A percentile compares a stretch with the other conserved stretches of the same genome.
Evolutionary conservation across 2,113 vertebrate genomes (phyloP).

Genomic region (Diadophis punctatus): DNA sequence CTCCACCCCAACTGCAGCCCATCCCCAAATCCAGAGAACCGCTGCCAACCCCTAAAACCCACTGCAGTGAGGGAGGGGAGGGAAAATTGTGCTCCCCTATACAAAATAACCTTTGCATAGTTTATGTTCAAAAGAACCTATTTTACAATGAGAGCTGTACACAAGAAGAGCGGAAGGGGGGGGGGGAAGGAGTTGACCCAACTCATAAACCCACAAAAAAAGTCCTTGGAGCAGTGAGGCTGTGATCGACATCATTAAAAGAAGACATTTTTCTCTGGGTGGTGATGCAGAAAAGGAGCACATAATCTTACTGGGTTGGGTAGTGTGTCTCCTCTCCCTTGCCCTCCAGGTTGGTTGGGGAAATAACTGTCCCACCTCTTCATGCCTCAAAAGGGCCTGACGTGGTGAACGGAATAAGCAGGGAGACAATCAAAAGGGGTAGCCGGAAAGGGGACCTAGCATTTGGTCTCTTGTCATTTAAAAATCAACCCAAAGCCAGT

Average conservation of each 20-base stretch:
- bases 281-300: neutral
- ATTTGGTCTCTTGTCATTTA: slow-evolving; percentile 18
- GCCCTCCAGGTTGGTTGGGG: neutral
- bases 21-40: slow-evolving; percentile 9
- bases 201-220: neutral
- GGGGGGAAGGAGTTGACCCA: neutral
- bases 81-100: slow-evolving; percentile 35
- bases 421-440: neutral
- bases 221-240: slow-evolving; percentile 9
- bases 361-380: neutral
- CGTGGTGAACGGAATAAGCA: neutral
- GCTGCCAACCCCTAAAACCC: neutral
- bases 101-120: slow-evolving; percentile 53
- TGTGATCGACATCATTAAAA: slow-evolving; percentile 25
- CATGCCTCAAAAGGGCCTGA: neutral
- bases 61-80: slow-evolving; percentile 15
- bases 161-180: neutral
- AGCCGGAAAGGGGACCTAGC: neutral
- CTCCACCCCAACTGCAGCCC: slow-evolving; percentile 25
- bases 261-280: neutral
- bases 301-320: neutral
- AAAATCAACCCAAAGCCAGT: slow-evolving; percentile 17
- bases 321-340: neutral
- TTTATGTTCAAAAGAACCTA: slow-evolving; percentile 49
- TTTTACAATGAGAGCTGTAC: slow-evolving; percentile 42